phyloP scores from a whole-genome alignment of 1,140 invertebrate genomes.

The Grapholita molesta region DNA sequence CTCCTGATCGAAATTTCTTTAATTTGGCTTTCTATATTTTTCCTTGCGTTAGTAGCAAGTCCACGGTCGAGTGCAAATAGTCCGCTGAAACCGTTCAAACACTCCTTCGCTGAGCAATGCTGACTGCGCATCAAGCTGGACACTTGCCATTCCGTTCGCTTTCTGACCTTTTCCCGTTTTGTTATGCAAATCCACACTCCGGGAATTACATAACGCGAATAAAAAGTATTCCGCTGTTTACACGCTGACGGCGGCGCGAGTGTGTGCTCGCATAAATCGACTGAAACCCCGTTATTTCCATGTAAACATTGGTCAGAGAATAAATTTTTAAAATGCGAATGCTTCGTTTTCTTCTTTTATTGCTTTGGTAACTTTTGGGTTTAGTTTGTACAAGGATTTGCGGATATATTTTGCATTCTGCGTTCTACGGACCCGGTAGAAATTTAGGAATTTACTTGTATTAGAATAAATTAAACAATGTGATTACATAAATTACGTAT shows the following conservation, averaged over 20 bases:
- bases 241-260: conserved; percentile 65
- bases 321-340: conserved; percentile 20
- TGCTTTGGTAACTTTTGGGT: background rate
- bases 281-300: conserved; percentile 35
- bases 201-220: conserved; percentile 71
- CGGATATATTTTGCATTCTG: background rate
- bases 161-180: conserved; percentile 76
- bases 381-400: background rate
- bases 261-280: conserved; percentile 69
- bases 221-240: conserved; percentile 75
- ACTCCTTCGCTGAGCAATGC: conserved; percentile 46
- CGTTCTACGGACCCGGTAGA: background rate
- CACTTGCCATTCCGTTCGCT: conserved; percentile 72
- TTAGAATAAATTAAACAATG: background rate
- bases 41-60: background rate
- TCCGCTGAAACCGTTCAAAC: conserved; percentile 35
- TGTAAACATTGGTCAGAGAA: conserved; percentile 34
- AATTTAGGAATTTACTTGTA: background rate
- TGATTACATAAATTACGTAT: too few species aligned
- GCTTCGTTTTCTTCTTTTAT: conserved; percentile 11
- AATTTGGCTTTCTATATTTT: too few species aligned
- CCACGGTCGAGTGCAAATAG: background rate
- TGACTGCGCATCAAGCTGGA: conserved; percentile 68
- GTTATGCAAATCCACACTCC: conserved; percentile 68
- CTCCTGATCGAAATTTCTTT: too few species aligned